Evolutionary conservation across 2,797 vertebrate species (phyloP), one percentile per base, ranked within the genome.

Genomic region (Catamblyrhynchus diadema): DNA sequence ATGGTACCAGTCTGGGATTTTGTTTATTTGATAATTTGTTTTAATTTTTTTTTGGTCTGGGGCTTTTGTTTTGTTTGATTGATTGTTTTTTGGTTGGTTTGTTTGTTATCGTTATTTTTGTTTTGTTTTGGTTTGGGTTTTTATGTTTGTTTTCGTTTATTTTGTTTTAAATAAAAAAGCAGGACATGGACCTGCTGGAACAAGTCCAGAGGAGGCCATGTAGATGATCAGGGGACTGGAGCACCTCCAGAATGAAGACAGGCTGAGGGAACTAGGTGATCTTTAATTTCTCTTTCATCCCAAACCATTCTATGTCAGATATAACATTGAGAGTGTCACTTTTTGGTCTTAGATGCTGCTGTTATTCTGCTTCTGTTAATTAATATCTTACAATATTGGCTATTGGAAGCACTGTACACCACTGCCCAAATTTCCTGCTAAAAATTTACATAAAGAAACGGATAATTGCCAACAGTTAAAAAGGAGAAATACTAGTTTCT

Each of bases 311-410:
- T 27, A 18, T 41, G 5, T 56, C 18, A 69, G 9, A 32, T 54
- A 35, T 1, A 72, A 5, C 2, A 51, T 41, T 39, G 44, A 8
- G 6, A 3, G 8, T 51, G 20, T 25, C 3, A 0, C 0, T 35
- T 92, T 81, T 45, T 51, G 6, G 12, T 70, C 44, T 59, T 7
- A 35, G 18, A 47, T 62, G 6, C 5, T 30, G 7, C 17, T 78
- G 16, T 9, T 42, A n/a, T 6, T 74, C 32, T 64, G 14, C 4
- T 85, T 8, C 13, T 64, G 23, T 20, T 48, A 81, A 50, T 72
- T 65, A 14, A 39, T 9, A 30, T 45, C 4, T 69, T 56, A 7
- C 12, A 66, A 12, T 19, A 67, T 8, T 62, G 18, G 9, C 44
- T 10, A 9, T 1, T 65, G 27, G 37, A 61, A 41, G 30, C 35